These are phyloP conservation scores for Gobiocypris rarus DNA, from an alignment of 2,113 vertebrate species.

Conservation along the genomic window DNA sequence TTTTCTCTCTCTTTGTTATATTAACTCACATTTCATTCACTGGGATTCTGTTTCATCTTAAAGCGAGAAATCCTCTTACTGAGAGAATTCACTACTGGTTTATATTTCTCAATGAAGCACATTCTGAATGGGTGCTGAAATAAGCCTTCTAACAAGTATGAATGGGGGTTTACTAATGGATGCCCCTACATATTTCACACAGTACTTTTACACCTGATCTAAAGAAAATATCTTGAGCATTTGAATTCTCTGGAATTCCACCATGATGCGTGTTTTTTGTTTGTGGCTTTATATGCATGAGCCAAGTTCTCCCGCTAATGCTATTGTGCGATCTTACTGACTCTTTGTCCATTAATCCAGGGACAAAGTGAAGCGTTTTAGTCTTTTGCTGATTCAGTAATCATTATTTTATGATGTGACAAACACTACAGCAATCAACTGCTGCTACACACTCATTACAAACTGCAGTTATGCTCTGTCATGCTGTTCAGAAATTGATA, in stretches of 20 bases:
- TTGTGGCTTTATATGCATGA: slow-evolving; percentile 3
- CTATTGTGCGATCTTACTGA: slow-evolving; percentile 1
- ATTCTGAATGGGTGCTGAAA: slow-evolving; percentile 27
- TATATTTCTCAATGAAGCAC: slow-evolving; percentile 51
- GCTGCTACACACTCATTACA: background rate
- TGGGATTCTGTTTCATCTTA: background rate
- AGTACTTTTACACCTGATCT: slow-evolving; percentile 70
- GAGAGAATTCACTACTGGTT: background rate
- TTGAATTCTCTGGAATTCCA: background rate
- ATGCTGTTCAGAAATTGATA: background rate
- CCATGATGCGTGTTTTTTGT: slow-evolving; percentile 14
- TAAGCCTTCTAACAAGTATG: slow-evolving; percentile 58
- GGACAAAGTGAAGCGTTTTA: background rate
- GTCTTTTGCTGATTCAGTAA: background rate
- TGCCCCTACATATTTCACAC: slow-evolving; percentile 47
- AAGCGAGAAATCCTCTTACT: slow-evolving; percentile 16
- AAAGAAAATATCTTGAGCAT: slow-evolving; percentile 42
- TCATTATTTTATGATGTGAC: slow-evolving; percentile 9
- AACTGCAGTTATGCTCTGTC: background rate
- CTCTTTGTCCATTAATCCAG: slow-evolving; percentile 20
- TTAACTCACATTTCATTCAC: slow-evolving; percentile 46
- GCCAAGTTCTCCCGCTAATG: background rate
- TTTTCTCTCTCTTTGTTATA: slow-evolving; percentile 45
- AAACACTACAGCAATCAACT: background rate
- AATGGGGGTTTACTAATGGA: slow-evolving; percentile 77